Conservation (phyloP, 2,888 invertebrate species). For the Drosophila formosana region DNA sequence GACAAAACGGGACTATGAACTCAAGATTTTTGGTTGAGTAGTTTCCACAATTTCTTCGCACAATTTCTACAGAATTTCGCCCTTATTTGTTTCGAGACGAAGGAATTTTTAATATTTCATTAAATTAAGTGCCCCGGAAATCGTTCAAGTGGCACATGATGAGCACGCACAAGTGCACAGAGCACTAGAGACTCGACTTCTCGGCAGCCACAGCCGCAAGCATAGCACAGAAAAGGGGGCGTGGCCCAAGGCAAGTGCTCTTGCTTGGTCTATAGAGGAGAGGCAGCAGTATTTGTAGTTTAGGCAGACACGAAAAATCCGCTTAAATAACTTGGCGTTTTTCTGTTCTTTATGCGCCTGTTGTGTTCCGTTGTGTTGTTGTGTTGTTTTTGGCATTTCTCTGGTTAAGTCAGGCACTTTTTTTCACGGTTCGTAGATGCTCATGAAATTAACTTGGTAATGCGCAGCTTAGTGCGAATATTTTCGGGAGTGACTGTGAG, state of each 20-base stretch:
- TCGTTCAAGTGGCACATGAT: slow-evolving; percentile 77
- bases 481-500: slow-evolving; percentile 1
- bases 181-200: neutral
- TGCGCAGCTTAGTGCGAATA: slow-evolving; percentile 58
- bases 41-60: slow-evolving; percentile 30
- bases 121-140: slow-evolving; percentile 83
- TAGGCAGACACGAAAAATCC: slow-evolving; percentile 57
- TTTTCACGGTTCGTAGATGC: slow-evolving; percentile 46
- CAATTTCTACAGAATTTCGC: slow-evolving; percentile 13
- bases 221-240: slow-evolving; percentile 4
- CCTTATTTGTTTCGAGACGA: neutral
- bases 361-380: slow-evolving; percentile 8
- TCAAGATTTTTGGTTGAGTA: slow-evolving; percentile 34
- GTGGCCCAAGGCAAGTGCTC: slow-evolving; percentile 15
- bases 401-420: slow-evolving; percentile 72
- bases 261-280: neutral
- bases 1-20: slow-evolving; percentile 21
- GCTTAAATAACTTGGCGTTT: slow-evolving; percentile 57
- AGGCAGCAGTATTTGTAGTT: slow-evolving; percentile 56
- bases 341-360: neutral
- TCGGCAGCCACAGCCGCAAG: slow-evolving; percentile 1
- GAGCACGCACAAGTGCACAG: slow-evolving; percentile 71
- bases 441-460: slow-evolving; percentile 67
- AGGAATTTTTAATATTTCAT: slow-evolving; percentile 85
- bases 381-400: slow-evolving; percentile 68